Evolutionary conservation across 2,888 invertebrate species (phyloP), one percentile per base, ranked within the genome.

Genomic region (Lysandra coridon): DNA sequence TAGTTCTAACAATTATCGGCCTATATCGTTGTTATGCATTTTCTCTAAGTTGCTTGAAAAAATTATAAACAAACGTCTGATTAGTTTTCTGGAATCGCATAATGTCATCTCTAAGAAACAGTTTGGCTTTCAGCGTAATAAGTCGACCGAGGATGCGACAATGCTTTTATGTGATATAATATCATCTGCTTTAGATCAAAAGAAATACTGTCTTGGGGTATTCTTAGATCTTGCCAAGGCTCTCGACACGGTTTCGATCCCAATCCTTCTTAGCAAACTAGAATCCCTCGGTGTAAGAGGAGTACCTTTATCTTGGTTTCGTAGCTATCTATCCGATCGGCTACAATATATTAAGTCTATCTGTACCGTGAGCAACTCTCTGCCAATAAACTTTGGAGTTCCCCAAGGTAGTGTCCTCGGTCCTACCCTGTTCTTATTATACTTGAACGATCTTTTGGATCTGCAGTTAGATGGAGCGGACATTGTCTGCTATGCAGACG

Each of bases 1-100:
- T 33, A 33, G 33, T 33, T 1, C 53, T 3, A 53, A 53, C 53
- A 53, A 53, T 14, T 53, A 53, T 53, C 53, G 14, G 10, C 53
- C 53, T 12, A 53, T 53, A 53, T 53, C 53, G 53, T 53, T 53
- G 53, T 14, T 53, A 53, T 53, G 53, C 12, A 14, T 53, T 53
- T 53, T 53, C 6, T 10, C 49, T 7, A 49, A 49, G 49, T 4
- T 49, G 1, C 6, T 49, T 10, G 49, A 49, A 10, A 49, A 49
- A 49, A 49, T 37, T 37, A 49, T 10, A 49, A 80, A 64, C 37
- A 77, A 53, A 30, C 33, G 60, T n/a, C n/a, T 53, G 40, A 75
- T 60, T 73, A 23, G 62, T 62, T 57, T 33, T 73, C 37, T 60
- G 10, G 17, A 7, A 49, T 49, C 40, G 62, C 17, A 44, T 14